Conservation (phyloP, 2,888 invertebrate genomes). For the Ramazzottius varieornatus region DNA sequence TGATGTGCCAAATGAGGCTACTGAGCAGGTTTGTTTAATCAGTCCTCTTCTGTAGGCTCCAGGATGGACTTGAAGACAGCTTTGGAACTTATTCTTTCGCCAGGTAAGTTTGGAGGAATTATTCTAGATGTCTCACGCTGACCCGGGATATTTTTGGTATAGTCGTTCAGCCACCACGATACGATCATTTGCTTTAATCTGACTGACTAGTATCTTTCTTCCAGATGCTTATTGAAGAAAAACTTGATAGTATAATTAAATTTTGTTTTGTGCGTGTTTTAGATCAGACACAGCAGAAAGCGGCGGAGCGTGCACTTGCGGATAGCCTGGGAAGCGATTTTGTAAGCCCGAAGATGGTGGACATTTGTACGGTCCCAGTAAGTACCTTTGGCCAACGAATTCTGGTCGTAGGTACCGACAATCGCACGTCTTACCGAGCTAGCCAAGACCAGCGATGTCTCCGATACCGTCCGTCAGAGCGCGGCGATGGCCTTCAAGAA, state of each 20-base stretch:
- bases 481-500: conserved; percentile 3
- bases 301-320: not conserved
- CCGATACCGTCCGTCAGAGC: not conserved
- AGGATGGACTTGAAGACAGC: not conserved
- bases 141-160: not conserved
- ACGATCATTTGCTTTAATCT: too few relatives aligned
- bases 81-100: not conserved
- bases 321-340: not conserved
- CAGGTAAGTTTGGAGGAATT: not conserved
- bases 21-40: too few relatives aligned
- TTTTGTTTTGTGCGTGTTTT: not conserved
- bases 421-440: not conserved
- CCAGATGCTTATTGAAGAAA: not conserved
- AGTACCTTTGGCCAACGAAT: not conserved
- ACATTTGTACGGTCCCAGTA: not conserved
- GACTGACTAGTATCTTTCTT: too few relatives aligned
- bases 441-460: not conserved
- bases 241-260: not conserved
- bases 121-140: not conserved
- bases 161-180: too few relatives aligned
- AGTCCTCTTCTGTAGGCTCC: too few relatives aligned
- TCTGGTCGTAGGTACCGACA: not conserved
- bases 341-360: too few relatives aligned
- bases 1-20: too few relatives aligned
- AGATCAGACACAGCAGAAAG: not conserved